Evolutionary conservation across 2,888 invertebrate genomes (phyloP).

Genomic region (Scaeva pyrastri): DNA sequence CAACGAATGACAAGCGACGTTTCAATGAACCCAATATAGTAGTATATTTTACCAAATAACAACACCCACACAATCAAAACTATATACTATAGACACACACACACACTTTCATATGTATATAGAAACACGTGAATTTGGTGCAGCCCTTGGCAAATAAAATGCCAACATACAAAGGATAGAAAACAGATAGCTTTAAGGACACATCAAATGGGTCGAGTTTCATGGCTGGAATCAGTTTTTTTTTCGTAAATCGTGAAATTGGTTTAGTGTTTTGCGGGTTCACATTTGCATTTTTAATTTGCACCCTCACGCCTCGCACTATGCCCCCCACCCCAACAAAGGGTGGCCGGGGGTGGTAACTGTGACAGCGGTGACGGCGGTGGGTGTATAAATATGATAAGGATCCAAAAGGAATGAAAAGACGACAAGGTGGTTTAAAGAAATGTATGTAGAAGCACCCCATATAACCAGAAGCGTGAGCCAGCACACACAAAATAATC

Average conservation of each 20-base stretch:
- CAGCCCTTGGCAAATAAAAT: constrained; percentile 30
- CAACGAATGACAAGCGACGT: no score
- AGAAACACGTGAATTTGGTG: not conserved
- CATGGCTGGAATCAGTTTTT: constrained; percentile 39
- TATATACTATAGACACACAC: no score
- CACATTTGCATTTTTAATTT: constrained; percentile 76
- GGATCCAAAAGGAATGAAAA: constrained; percentile 43
- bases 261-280: constrained; percentile 72
- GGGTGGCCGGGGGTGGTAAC: no score
- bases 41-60: not conserved
- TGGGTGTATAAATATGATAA: constrained; percentile 47
- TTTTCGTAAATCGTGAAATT: constrained; percentile 32
- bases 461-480: constrained; percentile 16
- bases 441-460: not conserved
- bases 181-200: constrained; percentile 38
- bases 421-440: constrained; percentile 27
- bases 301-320: constrained; percentile 21
- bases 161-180: constrained; percentile 16
- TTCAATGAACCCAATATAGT: constrained; percentile 54
- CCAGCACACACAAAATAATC: constrained; percentile 64
- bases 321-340: not conserved
- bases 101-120: not conserved
- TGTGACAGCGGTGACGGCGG: not conserved
- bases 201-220: constrained; percentile 28
- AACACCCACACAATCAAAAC: constrained; percentile 24